Conservation (phyloP, 2,888 invertebrate genomes). For the Apodemia hepburni region DNA sequence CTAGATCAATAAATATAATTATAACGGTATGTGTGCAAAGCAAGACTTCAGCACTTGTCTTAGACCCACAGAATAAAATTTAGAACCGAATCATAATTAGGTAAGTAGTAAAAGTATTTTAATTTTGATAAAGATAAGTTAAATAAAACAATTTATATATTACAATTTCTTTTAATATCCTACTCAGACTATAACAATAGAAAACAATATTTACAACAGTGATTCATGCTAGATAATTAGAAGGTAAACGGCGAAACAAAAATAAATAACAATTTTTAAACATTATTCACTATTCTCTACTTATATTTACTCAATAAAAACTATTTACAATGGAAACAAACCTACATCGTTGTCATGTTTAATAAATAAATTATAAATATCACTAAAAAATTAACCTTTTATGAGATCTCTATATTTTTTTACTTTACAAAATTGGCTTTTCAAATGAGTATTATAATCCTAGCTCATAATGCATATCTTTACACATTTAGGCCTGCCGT, state of each 20-base stretch:
- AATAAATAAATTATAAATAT: slow-evolving; percentile 33
- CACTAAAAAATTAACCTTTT: slow-evolving; percentile 38
- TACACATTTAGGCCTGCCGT: slow-evolving; percentile 6
- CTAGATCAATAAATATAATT: too few species aligned
- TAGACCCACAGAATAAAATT: too few species aligned
- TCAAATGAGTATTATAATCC: slow-evolving; percentile 17
- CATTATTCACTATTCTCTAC: slow-evolving; percentile 10
- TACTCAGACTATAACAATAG: slow-evolving; percentile 47
- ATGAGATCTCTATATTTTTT: slow-evolving; percentile 53
- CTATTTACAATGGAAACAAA: slow-evolving; percentile 22
- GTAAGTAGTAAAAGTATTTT: too few species aligned
- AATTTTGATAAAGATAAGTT: too few species aligned
- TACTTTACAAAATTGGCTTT: slow-evolving; percentile 19
- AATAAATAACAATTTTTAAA: slow-evolving; percentile 50
- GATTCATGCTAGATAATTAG: slow-evolving; percentile 44
- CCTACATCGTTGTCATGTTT: slow-evolving; percentile 11
- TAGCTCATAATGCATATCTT: background rate
- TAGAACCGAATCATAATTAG: too few species aligned
- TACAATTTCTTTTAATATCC: slow-evolving; percentile 21
- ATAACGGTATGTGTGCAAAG: too few species aligned
- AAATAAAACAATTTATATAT: slow-evolving; percentile 16
- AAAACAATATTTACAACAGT: slow-evolving; percentile 67
- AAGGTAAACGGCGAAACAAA: slow-evolving; percentile 61
- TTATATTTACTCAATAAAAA: slow-evolving; percentile 12
- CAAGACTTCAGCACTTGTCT: too few species aligned